Conservation (phyloP, 53 echinoderm and acorn worm species). For the Pentamera pediparva region DNA sequence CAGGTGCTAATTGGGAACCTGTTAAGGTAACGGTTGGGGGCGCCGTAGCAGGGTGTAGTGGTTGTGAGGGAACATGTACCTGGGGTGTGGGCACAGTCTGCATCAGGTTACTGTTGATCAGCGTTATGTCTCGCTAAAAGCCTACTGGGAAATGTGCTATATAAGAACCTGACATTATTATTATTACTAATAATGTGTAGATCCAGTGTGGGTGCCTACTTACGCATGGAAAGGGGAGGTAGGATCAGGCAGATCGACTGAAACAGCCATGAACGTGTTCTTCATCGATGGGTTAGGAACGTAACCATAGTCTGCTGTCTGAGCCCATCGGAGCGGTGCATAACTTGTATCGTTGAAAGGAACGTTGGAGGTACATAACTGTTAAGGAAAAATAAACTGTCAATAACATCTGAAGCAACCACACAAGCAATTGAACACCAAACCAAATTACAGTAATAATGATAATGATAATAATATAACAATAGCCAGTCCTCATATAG, state of each 20-base stretch:
- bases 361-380: slow-evolving; percentile 64
- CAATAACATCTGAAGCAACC: background rate
- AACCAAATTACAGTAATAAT: background rate
- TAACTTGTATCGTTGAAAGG: slow-evolving; percentile 44
- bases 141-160: no score
- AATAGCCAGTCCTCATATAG: background rate
- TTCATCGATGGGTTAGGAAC: slow-evolving; percentile 52
- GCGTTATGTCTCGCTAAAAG: background rate
- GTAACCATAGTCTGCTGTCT: slow-evolving; percentile 72
- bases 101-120: no score
- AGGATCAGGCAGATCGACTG: slow-evolving; percentile 73
- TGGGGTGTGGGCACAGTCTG: no score
- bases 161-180: no score
- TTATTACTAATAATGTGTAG: background rate
- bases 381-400: background rate
- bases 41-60: no score
- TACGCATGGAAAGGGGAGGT: slow-evolving; percentile 30
- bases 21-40: no score
- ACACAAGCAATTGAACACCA: background rate
- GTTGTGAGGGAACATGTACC: no score
- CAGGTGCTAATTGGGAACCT: no score
- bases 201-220: no score
- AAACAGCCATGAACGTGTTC: slow-evolving; percentile 85
- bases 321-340: slow-evolving; percentile 69
- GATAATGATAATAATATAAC: background rate